These are phyloP conservation scores for Hydriomena furcata DNA, from an alignment of 2,888 invertebrate genomes.

Conservation along the genomic window DNA sequence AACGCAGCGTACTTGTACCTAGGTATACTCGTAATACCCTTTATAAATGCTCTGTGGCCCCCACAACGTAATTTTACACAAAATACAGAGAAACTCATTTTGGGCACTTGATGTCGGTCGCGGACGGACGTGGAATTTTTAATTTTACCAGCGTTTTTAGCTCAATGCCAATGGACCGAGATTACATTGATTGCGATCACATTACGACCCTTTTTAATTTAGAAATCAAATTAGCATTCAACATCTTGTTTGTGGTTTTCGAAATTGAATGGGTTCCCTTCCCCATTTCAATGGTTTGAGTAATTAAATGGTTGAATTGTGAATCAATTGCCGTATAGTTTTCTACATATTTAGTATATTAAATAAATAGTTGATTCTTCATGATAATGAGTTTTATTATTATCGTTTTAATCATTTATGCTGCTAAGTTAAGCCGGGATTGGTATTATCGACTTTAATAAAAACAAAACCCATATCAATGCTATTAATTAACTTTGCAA, in stretches of 20 bases:
- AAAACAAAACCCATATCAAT: too few species aligned
- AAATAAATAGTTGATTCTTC: too few species aligned
- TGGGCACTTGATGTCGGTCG: slow-evolving; percentile 56
- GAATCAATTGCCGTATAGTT: too few species aligned
- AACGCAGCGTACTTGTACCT: too few species aligned
- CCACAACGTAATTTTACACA: slow-evolving; percentile 53
- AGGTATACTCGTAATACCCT: neutral
- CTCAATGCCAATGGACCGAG: slow-evolving; percentile 15
- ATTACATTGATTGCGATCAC: slow-evolving; percentile 32
- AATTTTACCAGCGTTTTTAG: slow-evolving; percentile 47
- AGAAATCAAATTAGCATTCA: slow-evolving; percentile 30
- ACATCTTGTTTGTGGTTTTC: slow-evolving; percentile 27
- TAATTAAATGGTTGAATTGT: too few species aligned
- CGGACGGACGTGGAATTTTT: slow-evolving; percentile 57
- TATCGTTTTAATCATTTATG: too few species aligned
- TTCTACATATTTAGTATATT: too few species aligned
- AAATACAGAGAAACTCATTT: slow-evolving; percentile 64
- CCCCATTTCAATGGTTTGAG: slow-evolving; percentile 5
- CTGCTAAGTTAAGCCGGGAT: too few species aligned
- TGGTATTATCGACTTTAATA: too few species aligned
- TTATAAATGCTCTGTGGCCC: slow-evolving; percentile 38
- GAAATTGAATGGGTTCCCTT: slow-evolving; percentile 13
- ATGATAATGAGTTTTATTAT: too few species aligned
- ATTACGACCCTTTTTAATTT: slow-evolving; percentile 32
- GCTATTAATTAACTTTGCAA: too few species aligned